Evolutionary conservation across 1,140 invertebrate species (phyloP), one percentile per base, ranked within the genome.

Genomic region (Aphelenchoides fujianensis): DNA sequence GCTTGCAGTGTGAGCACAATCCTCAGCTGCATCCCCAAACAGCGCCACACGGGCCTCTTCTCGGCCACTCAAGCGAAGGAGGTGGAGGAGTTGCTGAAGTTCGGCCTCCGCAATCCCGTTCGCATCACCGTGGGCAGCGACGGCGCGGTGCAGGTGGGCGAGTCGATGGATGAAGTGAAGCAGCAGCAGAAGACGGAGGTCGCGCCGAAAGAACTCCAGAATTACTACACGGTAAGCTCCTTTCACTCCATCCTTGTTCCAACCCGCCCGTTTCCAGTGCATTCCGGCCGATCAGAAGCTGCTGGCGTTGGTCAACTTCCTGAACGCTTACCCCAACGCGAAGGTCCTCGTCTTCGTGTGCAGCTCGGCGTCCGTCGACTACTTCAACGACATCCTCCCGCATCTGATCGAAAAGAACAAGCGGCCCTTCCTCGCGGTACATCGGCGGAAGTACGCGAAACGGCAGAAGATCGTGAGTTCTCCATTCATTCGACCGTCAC

Each of bases 11-110:
- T 98, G 0, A 93, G 93, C 75, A 91, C 90, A 48, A 97, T 99
- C 79, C 87, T 99, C 0, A 89, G 90, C 79, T 92, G 91, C 85
- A 85, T 98, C 54, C 96, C 97, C 0, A 90, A 94, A 67, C 92
- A 96, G 82, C 86, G 97, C 75, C 88, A 94, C 80, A 99, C 97
- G 0, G 94, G 94, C 0, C 87, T 99, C 23, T 99, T 99, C 86
- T 98, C 95, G 31, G 97, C 97, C 3, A 99, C 97, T 19, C 95
- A 98, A 86, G 97, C 95, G 0, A 93, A 93, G 84, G 92, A 98
- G 86, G 87, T 98, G 0, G 89, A 93, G 74, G 90, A 93, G 74
- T 86, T 99, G 19, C 91, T 97, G 36, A 87, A 94, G 81, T 95
- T 95, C 12, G 96, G 95, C 1, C 85, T 99, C 0, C 86, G 97